Conservation (phyloP, 2,113 vertebrate species). For the Aptenodytes forsteri region DNA sequence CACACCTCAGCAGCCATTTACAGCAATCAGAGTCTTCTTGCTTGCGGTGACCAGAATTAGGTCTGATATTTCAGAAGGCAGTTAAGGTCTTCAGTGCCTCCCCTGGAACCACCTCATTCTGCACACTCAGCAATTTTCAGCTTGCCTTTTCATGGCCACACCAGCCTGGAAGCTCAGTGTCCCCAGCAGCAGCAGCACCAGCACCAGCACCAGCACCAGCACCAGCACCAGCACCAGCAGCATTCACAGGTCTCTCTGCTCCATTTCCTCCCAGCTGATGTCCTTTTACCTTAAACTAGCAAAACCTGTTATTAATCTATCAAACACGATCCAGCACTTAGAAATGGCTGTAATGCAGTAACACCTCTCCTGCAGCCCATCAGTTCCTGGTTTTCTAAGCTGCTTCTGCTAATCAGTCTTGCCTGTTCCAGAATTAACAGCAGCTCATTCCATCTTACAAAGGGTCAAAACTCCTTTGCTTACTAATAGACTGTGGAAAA, state of each 20-base stretch:
- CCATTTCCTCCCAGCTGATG: neutral
- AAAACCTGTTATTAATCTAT: neutral
- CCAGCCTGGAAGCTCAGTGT: neutral
- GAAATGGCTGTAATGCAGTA: neutral
- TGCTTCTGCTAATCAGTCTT: neutral
- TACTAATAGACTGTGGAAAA: neutral
- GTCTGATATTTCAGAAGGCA: neutral
- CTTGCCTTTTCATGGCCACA: neutral
- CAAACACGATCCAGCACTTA: neutral
- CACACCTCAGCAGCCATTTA: neutral
- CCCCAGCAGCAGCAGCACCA: neutral
- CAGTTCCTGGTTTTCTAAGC: neutral
- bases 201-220: neutral
- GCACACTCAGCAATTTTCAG: neutral
- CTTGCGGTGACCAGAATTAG: rapidly evolving
- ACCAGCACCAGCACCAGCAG: neutral
- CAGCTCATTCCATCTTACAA: neutral
- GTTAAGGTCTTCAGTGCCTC: neutral
- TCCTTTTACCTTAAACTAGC: neutral
- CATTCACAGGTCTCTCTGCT: neutral
- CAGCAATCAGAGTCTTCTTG: neutral
- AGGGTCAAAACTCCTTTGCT: neutral
- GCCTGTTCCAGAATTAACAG: neutral
- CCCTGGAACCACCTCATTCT: neutral
- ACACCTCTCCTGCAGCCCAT: neutral